phyloP scores from a whole-genome alignment of 2,888 invertebrate genomes.

The Sesia bembeciformis region DNA sequence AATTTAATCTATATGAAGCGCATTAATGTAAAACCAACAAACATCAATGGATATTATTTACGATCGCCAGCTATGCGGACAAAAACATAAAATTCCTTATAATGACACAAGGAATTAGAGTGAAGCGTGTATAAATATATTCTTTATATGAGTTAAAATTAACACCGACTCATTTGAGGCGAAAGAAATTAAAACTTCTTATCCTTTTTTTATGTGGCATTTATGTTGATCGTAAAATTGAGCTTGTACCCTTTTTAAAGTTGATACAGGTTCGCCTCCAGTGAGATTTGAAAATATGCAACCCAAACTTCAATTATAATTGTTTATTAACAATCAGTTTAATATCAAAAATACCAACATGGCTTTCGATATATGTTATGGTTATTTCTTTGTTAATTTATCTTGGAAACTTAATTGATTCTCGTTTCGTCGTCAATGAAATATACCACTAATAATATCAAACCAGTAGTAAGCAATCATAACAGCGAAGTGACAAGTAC shows the following conservation, averaged over 20 bases:
- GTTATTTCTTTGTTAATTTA: too few relatives aligned
- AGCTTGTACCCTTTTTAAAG: conserved; percentile 51
- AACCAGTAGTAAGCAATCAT: background rate
- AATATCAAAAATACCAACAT: too few relatives aligned
- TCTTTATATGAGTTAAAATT: conserved; percentile 51
- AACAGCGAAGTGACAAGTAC: background rate
- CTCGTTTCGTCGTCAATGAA: too few relatives aligned
- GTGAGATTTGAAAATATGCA: conserved; percentile 11
- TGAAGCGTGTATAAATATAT: conserved; percentile 14
- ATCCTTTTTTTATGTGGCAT: conserved; percentile 71
- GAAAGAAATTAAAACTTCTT: conserved; percentile 67
- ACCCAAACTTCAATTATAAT: background rate
- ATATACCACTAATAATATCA: background rate
- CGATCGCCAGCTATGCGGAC: conserved; percentile 39
- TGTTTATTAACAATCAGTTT: too few relatives aligned
- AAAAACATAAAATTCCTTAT: conserved; percentile 46
- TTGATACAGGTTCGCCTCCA: conserved; percentile 29
- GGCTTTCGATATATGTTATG: too few relatives aligned
- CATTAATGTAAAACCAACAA: conserved; percentile 63
- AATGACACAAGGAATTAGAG: conserved; percentile 61
- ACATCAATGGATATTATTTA: conserved; percentile 59
- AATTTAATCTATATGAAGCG: conserved; percentile 57
- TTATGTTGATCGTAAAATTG: conserved; percentile 62
- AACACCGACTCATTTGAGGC: conserved; percentile 63
- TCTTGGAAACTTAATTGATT: too few relatives aligned